A percentile compares a stretch with the other conserved stretches of the same genome.
Conservation (phyloP, 2,113 vertebrate species). For the Protobothrops mucrosquamatus region DNA sequence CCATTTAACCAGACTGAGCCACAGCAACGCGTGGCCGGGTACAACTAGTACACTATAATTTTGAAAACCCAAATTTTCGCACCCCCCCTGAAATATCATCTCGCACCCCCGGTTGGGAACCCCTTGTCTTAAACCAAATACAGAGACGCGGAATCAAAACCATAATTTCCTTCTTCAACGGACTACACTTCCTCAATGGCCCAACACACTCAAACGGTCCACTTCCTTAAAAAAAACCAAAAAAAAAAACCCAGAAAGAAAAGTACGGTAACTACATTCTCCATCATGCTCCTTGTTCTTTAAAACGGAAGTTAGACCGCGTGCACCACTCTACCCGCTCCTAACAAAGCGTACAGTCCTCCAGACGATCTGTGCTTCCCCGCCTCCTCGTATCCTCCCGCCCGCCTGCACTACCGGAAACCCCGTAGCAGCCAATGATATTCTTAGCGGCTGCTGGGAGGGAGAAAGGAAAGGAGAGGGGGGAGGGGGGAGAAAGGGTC, state of each 20-base stretch:
- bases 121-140: background rate
- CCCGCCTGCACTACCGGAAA: conserved; percentile 50
- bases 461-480: too few species aligned
- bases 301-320: background rate
- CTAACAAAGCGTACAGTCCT: background rate
- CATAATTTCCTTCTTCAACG: background rate
- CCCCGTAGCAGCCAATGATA: conserved; percentile 48
- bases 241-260: background rate
- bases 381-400: conserved; percentile 56
- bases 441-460: background rate
- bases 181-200: background rate
- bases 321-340: background rate
- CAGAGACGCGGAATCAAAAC: background rate
- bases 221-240: background rate
- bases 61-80: too few species aligned
- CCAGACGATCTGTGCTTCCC: background rate
- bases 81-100: too few species aligned
- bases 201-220: background rate
- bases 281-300: background rate
- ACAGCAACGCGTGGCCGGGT: too few species aligned
- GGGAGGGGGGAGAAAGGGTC: background rate
- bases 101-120: too few species aligned
- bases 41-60: too few species aligned
- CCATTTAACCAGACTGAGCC: too few species aligned
- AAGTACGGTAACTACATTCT: background rate